Evolutionary conservation across 1,140 invertebrate genomes (phyloP).

Genomic region (Drosophila tani): DNA sequence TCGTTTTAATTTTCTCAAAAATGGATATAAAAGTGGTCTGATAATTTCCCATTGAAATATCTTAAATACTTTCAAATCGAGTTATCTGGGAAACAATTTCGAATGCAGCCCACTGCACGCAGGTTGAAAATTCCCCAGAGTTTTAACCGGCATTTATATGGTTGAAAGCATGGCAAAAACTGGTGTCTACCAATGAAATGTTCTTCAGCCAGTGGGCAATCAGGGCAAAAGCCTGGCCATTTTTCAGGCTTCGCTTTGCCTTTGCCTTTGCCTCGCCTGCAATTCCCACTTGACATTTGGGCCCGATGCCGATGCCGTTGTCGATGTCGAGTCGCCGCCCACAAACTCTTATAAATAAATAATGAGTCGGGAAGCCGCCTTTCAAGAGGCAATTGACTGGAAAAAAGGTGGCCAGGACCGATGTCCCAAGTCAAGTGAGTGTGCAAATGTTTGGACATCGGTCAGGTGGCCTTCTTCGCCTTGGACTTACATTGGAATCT

Average conservation of each 20-base stretch:
- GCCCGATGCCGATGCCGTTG: background rate
- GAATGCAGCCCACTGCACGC: background rate
- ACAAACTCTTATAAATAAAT: constrained; percentile 63
- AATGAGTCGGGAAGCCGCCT: constrained; percentile 47
- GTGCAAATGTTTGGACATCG: constrained; percentile 59
- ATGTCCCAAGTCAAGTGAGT: constrained; percentile 45
- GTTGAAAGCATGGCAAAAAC: background rate
- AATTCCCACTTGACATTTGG: constrained; percentile 33
- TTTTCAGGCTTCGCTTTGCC: constrained; percentile 11
- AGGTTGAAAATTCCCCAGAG: background rate
- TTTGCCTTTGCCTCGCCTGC: background rate
- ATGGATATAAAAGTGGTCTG: background rate
- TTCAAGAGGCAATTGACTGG: constrained; percentile 64
- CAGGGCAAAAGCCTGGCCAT: constrained; percentile 7
- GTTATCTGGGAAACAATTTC: background rate
- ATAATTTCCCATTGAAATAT: background rate
- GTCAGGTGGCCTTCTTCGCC: constrained; percentile 38
- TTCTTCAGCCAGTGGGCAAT: background rate
- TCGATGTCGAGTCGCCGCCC: constrained; percentile 1
- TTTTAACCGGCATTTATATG: background rate
- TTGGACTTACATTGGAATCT: background rate
- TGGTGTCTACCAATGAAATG: background rate
- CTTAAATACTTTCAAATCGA: background rate
- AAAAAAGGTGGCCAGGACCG: constrained; percentile 56
- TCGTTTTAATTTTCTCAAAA: background rate